Percentiles rank a stretch among this genome's conserved stretches.
Conservation (phyloP, 2,888 invertebrate species). For the Leptopilina myrica region DNA sequence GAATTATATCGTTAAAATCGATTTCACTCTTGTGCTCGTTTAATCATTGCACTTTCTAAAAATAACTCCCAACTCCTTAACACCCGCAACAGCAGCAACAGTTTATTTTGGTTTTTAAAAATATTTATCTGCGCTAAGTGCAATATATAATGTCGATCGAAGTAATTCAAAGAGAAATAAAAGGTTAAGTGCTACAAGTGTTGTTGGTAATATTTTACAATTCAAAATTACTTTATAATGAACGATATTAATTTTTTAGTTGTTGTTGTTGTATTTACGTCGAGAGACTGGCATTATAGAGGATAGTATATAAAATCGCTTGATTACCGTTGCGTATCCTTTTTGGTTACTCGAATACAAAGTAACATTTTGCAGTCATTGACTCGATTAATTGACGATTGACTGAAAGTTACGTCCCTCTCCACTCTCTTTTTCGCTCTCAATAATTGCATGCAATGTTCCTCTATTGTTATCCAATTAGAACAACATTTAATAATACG, state of each 20-base stretch:
- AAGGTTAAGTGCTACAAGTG: not conserved
- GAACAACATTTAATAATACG: not conserved
- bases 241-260: not conserved
- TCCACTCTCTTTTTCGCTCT: constrained; percentile 17
- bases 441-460: constrained; percentile 4
- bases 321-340: constrained; percentile 23
- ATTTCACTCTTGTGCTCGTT: constrained; percentile 28
- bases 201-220: not conserved
- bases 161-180: not conserved
- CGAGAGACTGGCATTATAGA: not conserved
- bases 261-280: not conserved
- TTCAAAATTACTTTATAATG: not conserved
- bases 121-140: not conserved
- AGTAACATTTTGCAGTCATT: constrained; percentile 29
- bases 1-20: constrained; percentile 19
- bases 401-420: constrained; percentile 40
- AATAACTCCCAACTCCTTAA: constrained; percentile 37
- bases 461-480: constrained; percentile 22
- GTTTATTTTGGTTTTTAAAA: too few species aligned
- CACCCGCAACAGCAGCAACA: constrained; percentile 10
- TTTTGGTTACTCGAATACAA: constrained; percentile 14
- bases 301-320: constrained; percentile 16
- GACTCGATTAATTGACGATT: constrained; percentile 28
- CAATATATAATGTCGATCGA: not conserved
- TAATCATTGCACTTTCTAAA: constrained; percentile 29